A percentile compares a stretch with the other conserved stretches of the same genome.
Evolutionary conservation across 1,140 invertebrate species (phyloP).

Genomic region (Nephila pilipes): DNA sequence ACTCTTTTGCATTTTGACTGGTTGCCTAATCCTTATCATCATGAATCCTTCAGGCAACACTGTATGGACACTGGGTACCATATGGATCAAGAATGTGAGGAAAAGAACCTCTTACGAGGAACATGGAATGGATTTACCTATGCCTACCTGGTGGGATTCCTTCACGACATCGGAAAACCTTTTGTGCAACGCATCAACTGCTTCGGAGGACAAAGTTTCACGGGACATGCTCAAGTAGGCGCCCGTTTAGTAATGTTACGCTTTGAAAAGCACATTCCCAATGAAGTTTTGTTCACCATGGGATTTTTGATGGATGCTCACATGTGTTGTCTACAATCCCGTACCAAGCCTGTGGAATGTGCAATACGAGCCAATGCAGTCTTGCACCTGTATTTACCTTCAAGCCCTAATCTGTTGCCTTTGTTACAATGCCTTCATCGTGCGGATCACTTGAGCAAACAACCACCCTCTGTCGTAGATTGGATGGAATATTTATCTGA

Average conservation of each 20-base stretch:
- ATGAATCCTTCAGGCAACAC: not conserved
- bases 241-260: not conserved
- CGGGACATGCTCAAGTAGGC: not conserved
- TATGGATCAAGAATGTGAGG: not conserved
- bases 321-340: not conserved
- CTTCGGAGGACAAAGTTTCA: not conserved
- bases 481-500: not conserved
- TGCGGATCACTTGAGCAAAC: not conserved
- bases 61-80: not conserved
- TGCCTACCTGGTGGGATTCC: not conserved
- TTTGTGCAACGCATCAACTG: not conserved
- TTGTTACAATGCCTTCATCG: not conserved
- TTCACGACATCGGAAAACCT: not conserved
- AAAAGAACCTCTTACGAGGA: not conserved
- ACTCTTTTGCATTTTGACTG: not conserved
- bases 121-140: not conserved
- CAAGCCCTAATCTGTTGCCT: not conserved
- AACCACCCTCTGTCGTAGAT: not conserved
- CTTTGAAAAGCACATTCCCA: not conserved
- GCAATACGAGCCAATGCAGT: not conserved
- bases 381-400: not conserved
- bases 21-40: not conserved
- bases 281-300: not conserved
- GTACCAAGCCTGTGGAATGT: not conserved
- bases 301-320: not conserved